Conservation (phyloP, 1,140 invertebrate species). For the Frieseomelitta varia region DNA sequence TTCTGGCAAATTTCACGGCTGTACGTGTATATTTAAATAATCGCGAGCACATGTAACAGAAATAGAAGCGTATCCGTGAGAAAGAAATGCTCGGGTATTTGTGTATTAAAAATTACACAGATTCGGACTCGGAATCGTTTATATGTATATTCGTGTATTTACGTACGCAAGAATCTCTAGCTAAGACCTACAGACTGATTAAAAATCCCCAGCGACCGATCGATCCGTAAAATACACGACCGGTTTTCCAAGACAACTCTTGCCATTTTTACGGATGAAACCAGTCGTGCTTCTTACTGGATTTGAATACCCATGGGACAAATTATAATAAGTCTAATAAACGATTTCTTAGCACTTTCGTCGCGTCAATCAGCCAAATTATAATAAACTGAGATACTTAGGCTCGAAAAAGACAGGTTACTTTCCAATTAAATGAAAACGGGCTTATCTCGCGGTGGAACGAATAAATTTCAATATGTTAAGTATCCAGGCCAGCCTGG, state of each 20-base stretch:
- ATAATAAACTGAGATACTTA: constrained; percentile 24
- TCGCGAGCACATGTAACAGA: no score
- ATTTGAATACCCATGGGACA: constrained; percentile 31
- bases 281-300: constrained; percentile 4
- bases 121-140: no score
- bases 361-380: constrained; percentile 16
- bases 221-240: constrained; percentile 1
- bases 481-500: neutral
- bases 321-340: constrained; percentile 16
- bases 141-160: no score
- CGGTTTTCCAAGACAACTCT: constrained; percentile 20
- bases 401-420: neutral
- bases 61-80: no score
- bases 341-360: constrained; percentile 36
- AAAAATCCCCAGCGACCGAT: neutral
- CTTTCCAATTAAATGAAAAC: neutral
- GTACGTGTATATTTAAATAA: no score
- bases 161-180: no score
- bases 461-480: constrained; percentile 13
- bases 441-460: neutral
- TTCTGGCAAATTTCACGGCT: no score
- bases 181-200: no score
- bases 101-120: no score
- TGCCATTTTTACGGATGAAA: constrained; percentile 38
- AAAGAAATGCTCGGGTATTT: no score